Evolutionary conservation across 35 echinoderm and acorn worm genomes (phyloP), one percentile per base, ranked within the genome.

Genomic region (Lytechinus variegatus): DNA sequence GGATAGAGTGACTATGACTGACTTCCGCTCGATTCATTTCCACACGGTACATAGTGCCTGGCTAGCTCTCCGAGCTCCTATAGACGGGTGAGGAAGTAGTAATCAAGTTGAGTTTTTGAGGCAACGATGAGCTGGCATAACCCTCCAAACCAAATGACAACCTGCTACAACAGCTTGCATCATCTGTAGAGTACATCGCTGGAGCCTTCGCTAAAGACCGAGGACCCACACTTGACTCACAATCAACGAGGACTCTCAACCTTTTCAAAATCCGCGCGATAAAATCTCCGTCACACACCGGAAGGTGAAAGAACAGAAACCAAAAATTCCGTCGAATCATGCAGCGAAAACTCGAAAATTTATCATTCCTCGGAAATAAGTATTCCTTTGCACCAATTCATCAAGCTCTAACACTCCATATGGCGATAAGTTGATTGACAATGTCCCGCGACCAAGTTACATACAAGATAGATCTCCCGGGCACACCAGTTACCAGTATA

Each of bases 21-120:
- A 93, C 92, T 93, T 93, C 92, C 92, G 92, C 54, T 93, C 53
- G 27, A 54, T 93, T 93, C 92, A 93, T 93, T 93, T 93, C 92
- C 92, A 93, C 92, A 56, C 53, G 52, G 92, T 57, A 93, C 92
- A 93, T 93, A 93, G 53, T 93, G 92, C 53, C 92, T 93, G 92
- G 92, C 92, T 93, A 93, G 92, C 92, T 54, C 92, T 93, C 27
- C 28, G 92, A 93, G 53, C 53, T 54, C 13, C 13, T 5, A 28
- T 93, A 54, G 16, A 93, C 92, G 92, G 53, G 29, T 93, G 54
- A 93, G 92, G 92, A 93, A 93, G 92, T 44, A 57, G 92, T 27
- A 93, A 93, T 93, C 92, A 93, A 57, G 92, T 93, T 27, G 92
- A 57, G 29, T 93, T 93, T 54, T 54, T 55, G 92, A 55, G 55